phyloP scores from a whole-genome alignment of 2,888 invertebrate genomes.

The Megalurothrips usitatus region DNA sequence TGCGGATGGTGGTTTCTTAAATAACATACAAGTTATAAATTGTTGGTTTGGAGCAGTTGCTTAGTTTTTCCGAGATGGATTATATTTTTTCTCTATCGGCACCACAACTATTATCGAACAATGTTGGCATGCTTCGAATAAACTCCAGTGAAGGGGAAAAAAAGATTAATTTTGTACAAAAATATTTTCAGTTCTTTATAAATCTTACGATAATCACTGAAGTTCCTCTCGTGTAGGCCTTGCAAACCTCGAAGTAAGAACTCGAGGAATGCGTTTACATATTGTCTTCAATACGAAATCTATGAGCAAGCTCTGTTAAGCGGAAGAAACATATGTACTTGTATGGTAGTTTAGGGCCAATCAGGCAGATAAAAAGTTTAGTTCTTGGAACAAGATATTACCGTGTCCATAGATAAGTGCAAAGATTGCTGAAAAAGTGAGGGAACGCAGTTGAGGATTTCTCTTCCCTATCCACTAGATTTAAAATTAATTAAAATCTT shows the following conservation, averaged over 20 bases:
- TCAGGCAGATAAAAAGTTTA: too few species aligned
- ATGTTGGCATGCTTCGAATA: too few species aligned
- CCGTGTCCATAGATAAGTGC: too few species aligned
- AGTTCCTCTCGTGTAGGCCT: slow-evolving; percentile 12
- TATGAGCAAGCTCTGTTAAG: not conserved
- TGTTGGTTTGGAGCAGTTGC: too few species aligned
- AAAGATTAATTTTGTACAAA: not conserved
- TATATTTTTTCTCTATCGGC: not conserved
- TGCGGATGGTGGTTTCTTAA: too few species aligned
- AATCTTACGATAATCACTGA: slow-evolving; percentile 3
- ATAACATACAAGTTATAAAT: too few species aligned
- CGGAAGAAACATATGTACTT: not conserved
- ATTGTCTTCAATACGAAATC: slow-evolving; percentile 25
- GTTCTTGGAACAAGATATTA: too few species aligned
- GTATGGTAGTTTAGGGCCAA: not conserved
- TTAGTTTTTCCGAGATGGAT: too few species aligned
- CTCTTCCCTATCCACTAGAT: too few species aligned
- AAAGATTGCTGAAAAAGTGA: too few species aligned
- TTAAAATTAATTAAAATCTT: too few species aligned
- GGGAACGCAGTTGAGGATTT: too few species aligned
- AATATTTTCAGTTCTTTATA: slow-evolving; percentile 15
- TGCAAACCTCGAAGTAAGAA: slow-evolving; percentile 1
- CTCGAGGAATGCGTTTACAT: not conserved
- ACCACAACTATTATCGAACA: not conserved
- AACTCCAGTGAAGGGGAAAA: not conserved